Percentiles rank a stretch among this genome's conserved stretches.
Evolutionary conservation across 2,888 invertebrate species (phyloP).

Genomic region (Meloe dianella): DNA sequence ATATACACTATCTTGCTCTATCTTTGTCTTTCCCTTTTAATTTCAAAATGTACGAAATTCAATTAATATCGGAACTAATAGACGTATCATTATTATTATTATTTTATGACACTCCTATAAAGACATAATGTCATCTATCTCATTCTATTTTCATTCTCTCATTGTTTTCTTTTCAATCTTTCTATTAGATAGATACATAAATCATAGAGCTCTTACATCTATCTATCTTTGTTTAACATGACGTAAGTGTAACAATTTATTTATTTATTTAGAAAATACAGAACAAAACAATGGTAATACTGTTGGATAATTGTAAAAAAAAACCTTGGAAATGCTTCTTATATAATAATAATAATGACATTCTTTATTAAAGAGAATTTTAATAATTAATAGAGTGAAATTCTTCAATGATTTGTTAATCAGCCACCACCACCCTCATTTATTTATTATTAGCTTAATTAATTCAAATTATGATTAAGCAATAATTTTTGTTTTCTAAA

Average conservation of each 20-base stretch:
- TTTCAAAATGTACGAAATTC: neutral
- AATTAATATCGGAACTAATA: neutral
- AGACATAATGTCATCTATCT: neutral
- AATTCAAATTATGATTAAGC: too few relatives aligned
- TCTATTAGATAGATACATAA: too few relatives aligned
- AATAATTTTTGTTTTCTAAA: too few relatives aligned
- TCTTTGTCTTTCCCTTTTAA: neutral
- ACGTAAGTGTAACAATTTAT: conserved; percentile 1
- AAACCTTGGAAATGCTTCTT: too few relatives aligned
- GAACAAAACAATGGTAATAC: neutral
- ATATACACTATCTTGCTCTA: neutral
- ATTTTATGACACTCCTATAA: neutral
- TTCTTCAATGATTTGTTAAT: too few relatives aligned
- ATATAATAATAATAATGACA: too few relatives aligned
- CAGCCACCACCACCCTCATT: too few relatives aligned
- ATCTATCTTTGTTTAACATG: neutral
- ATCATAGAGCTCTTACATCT: neutral
- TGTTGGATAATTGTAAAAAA: neutral
- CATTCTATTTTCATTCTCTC: neutral
- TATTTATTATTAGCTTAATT: too few relatives aligned
- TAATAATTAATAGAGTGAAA: too few relatives aligned
- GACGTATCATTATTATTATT: neutral
- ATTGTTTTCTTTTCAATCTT: too few relatives aligned
- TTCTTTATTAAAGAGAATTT: too few relatives aligned
- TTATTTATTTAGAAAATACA: neutral